These are phyloP conservation scores for Crocallis elinguaria DNA, from an alignment of 2,888 invertebrate species.

Conservation along the genomic window DNA sequence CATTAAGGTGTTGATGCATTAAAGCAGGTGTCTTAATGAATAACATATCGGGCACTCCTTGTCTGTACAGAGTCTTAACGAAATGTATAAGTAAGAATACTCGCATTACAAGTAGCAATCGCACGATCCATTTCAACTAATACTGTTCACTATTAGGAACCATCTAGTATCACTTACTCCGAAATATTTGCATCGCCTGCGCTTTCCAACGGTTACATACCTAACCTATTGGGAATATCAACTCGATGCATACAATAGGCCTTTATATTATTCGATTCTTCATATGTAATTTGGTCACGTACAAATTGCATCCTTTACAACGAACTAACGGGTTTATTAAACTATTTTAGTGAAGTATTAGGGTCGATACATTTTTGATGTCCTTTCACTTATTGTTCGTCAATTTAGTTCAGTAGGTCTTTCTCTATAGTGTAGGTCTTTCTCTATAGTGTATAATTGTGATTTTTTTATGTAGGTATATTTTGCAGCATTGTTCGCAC, in stretches of 20 bases:
- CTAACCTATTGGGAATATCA: slow-evolving; percentile 59
- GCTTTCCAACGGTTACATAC: slow-evolving; percentile 68
- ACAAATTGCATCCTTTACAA: slow-evolving; percentile 64
- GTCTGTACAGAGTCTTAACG: background rate
- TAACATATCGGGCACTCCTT: no score
- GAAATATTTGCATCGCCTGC: slow-evolving; percentile 39
- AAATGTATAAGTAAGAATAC: background rate
- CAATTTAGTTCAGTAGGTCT: slow-evolving; percentile 47
- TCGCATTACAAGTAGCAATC: background rate
- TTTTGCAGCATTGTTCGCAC: slow-evolving; percentile 10
- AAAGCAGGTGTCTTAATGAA: no score
- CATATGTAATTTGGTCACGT: slow-evolving; percentile 63
- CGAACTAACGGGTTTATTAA: slow-evolving; percentile 66
- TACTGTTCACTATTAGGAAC: slow-evolving; percentile 11
- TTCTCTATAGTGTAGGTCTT: slow-evolving; percentile 41
- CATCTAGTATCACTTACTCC: slow-evolving; percentile 17
- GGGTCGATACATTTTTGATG: slow-evolving; percentile 55
- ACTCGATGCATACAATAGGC: slow-evolving; percentile 54
- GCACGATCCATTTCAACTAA: background rate
- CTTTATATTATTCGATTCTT: slow-evolving; percentile 34
- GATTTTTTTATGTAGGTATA: slow-evolving; percentile 20
- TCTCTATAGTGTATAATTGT: slow-evolving; percentile 25
- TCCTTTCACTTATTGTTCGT: slow-evolving; percentile 55
- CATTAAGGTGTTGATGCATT: no score
- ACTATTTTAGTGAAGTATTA: slow-evolving; percentile 51